Conservation (phyloP, 2,888 invertebrate species). For the Leistus spinibarbis region DNA sequence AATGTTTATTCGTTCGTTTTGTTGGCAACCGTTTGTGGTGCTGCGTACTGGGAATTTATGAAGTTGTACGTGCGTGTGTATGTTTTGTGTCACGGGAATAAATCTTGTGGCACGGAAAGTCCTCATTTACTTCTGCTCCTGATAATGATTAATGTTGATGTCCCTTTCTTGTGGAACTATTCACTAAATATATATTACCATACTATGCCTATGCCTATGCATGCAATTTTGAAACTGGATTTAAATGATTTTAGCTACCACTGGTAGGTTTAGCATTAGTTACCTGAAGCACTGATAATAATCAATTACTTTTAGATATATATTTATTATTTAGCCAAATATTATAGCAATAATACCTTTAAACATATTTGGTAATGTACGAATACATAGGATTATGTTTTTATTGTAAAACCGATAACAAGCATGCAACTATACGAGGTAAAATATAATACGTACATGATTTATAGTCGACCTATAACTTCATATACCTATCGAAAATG, state of each 20-base stretch:
- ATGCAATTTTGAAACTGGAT: background rate
- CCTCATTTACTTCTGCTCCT: constrained; percentile 29
- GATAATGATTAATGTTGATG: constrained; percentile 37
- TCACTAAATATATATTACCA: background rate
- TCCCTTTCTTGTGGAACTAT: constrained; percentile 4
- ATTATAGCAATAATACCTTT: too few species aligned
- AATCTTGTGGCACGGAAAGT: constrained; percentile 35
- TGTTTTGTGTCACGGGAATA: constrained; percentile 25
- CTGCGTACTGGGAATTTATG: background rate
- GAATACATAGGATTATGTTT: background rate
- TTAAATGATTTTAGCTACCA: background rate
- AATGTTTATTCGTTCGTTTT: background rate
- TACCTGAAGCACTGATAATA: too few species aligned
- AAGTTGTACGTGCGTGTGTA: background rate
- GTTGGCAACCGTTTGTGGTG: background rate
- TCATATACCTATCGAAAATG: too few species aligned
- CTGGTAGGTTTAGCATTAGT: too few species aligned
- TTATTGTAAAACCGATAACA: background rate
- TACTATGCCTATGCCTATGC: background rate
- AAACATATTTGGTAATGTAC: too few species aligned
- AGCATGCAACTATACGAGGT: too few species aligned
- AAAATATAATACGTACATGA: too few species aligned
- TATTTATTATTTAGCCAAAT: too few species aligned
- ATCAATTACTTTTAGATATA: too few species aligned
- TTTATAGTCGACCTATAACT: too few species aligned